phyloP scores from a whole-genome alignment of 2,888 invertebrate genomes.

The Caenorhabditis zanzibari region DNA sequence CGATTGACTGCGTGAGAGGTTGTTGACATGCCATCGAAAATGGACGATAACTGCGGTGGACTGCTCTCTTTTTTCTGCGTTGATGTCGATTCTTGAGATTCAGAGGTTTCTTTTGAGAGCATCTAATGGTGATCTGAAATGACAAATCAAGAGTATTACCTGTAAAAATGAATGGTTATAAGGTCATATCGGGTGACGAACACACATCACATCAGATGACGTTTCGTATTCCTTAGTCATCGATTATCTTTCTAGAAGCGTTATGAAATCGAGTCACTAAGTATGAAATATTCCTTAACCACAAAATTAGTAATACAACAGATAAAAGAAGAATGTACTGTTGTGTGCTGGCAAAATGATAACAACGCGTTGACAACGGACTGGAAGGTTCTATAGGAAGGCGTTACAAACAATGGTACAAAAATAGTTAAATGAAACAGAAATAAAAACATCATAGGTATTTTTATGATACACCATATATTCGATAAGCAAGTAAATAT shows the following conservation, averaged over 20 bases:
- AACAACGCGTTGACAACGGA: slow-evolving; percentile 5
- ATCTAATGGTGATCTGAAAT: slow-evolving; percentile 13
- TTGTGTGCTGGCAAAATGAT: slow-evolving; percentile 13
- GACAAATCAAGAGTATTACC: too few relatives aligned
- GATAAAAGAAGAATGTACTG: slow-evolving; percentile 3
- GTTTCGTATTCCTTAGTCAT: neutral
- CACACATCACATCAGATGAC: slow-evolving; percentile 5
- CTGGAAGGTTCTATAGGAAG: slow-evolving; percentile 1
- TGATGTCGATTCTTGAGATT: slow-evolving; percentile 13
- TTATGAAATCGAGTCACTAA: slow-evolving; percentile 6
- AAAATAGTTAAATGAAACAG: slow-evolving; percentile 16
- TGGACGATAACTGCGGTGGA: slow-evolving; percentile 10
- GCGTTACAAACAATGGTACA: neutral
- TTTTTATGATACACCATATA: neutral
- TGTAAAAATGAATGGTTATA: neutral
- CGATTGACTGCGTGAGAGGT: slow-evolving; percentile 31
- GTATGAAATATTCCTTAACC: neutral
- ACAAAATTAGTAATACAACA: neutral
- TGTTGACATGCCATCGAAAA: slow-evolving; percentile 41
- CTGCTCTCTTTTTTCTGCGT: neutral
- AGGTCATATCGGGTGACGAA: neutral
- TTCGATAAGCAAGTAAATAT: neutral
- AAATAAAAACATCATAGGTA: slow-evolving; percentile 1
- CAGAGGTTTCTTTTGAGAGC: neutral
- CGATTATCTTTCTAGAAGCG: slow-evolving; percentile 1